Conservation (phyloP, 2,113 vertebrate species). For the Cranoglanis bouderius region DNA sequence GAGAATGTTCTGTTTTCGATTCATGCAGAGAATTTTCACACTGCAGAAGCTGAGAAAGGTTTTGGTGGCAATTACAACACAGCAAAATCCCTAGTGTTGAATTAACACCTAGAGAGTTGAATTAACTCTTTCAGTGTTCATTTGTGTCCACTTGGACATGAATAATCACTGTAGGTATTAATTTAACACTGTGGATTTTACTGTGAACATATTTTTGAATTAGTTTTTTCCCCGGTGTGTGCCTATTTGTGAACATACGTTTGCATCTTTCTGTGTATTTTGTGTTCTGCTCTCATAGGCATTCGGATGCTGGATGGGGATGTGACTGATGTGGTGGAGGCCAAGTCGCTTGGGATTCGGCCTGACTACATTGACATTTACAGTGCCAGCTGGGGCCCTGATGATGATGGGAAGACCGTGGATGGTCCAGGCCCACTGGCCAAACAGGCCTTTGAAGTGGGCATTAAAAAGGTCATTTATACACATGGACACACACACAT, state of each 20-base stretch:
- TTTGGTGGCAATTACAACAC: slow-evolving; percentile 59
- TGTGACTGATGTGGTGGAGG: slow-evolving; percentile 92
- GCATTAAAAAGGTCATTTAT: slow-evolving; percentile 86
- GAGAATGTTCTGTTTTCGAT: slow-evolving; percentile 23
- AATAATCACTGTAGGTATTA: no score
- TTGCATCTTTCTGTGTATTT: slow-evolving; percentile 11
- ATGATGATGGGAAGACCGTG: slow-evolving; percentile 93
- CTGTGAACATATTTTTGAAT: neutral
- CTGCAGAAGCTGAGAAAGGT: slow-evolving; percentile 40
- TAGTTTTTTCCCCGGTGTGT: neutral
- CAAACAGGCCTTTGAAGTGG: slow-evolving; percentile 86
- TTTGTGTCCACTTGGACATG: no score
- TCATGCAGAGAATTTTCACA: slow-evolving; percentile 26
- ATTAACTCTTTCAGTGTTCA: no score
- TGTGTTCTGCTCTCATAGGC: slow-evolving; percentile 77
- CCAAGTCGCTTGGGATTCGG: slow-evolving; percentile 86
- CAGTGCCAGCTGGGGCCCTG: slow-evolving; percentile 94
- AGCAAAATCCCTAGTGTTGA: no score
- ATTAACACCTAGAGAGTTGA: no score
- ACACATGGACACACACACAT: slow-evolving; percentile 36
- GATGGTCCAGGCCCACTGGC: slow-evolving; percentile 89
- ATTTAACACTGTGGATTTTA: no score
- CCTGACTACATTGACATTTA: slow-evolving; percentile 95
- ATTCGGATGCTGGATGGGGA: slow-evolving; percentile 95
- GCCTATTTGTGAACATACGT: slow-evolving; percentile 16